phyloP scores from a whole-genome alignment of 2,888 invertebrate species.

The Chironomus tentans region DNA sequence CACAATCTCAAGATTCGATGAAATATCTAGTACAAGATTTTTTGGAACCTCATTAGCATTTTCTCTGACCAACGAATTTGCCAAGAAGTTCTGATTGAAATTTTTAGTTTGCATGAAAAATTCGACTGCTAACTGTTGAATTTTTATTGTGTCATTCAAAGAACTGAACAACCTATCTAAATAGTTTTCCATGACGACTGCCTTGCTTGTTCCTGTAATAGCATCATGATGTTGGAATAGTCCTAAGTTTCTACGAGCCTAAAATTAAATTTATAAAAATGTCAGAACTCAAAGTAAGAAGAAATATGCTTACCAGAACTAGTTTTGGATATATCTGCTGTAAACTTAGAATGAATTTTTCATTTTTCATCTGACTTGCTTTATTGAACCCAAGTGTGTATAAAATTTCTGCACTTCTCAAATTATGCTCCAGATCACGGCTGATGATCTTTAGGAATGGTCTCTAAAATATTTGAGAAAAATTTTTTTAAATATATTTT shows the following conservation, averaged over 20 bases:
- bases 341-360: constrained; percentile 56
- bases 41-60: constrained; percentile 68
- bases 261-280: too few species aligned
- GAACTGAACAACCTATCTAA: constrained; percentile 77
- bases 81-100: constrained; percentile 42
- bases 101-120: constrained; percentile 43
- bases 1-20: constrained; percentile 51
- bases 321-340: constrained; percentile 76
- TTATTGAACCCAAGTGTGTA: constrained; percentile 73
- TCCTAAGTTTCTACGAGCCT: constrained; percentile 73
- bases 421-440: constrained; percentile 70
- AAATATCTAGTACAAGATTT: constrained; percentile 58
- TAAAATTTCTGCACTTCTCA: constrained; percentile 69
- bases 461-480: constrained; percentile 42
- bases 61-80: constrained; percentile 65
- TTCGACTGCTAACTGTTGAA: constrained; percentile 66
- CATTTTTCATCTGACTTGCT: constrained; percentile 52
- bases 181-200: constrained; percentile 89
- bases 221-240: constrained; percentile 97
- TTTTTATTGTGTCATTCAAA: constrained; percentile 59
- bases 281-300: too few species aligned
- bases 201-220: constrained; percentile 90
- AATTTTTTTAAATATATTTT: too few species aligned
- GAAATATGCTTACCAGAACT: constrained; percentile 43
- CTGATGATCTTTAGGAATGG: constrained; percentile 80